phyloP scores from a whole-genome alignment of 2,888 invertebrate genomes.

The Ctenicera cuprea region DNA sequence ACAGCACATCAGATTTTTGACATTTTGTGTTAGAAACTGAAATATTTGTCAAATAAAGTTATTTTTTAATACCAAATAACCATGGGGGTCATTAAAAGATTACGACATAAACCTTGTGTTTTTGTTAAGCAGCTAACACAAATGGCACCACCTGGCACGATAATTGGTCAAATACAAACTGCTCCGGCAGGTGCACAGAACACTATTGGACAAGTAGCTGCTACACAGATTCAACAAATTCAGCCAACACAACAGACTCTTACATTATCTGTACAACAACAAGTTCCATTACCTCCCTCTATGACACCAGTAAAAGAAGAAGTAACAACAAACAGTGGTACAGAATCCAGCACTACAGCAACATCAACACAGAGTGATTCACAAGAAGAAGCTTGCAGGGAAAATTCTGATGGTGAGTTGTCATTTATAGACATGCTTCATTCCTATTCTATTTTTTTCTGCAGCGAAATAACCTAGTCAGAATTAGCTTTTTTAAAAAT shows the following conservation, averaged over 20 bases:
- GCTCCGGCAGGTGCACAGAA: conserved; percentile 62
- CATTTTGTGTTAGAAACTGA: too few relatives aligned
- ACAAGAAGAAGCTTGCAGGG: conserved; percentile 58
- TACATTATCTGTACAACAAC: conserved; percentile 67
- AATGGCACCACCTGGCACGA: conserved; percentile 74
- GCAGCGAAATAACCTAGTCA: too few relatives aligned
- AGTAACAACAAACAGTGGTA: conserved; percentile 43
- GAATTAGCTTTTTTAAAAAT: too few relatives aligned
- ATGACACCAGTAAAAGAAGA: conserved; percentile 61
- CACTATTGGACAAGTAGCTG: conserved; percentile 66
- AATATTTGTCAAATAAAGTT: too few relatives aligned
- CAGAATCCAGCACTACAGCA: conserved; percentile 46
- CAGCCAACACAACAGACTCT: conserved; percentile 63
- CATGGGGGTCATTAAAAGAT: too few relatives aligned
- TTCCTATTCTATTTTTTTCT: too few relatives aligned
- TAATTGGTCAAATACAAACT: conserved; percentile 71
- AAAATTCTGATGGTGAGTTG: conserved; percentile 61
- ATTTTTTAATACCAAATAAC: too few relatives aligned
- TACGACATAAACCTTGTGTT: background rate
- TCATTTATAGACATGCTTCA: too few relatives aligned
- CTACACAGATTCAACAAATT: conserved; percentile 66
- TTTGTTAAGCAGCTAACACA: conserved; percentile 70
- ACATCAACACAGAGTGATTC: conserved; percentile 55
- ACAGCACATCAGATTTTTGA: too few relatives aligned
- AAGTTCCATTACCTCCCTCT: conserved; percentile 67